Conservation (phyloP, 2,888 invertebrate genomes). For the Melipona bicolor region DNA sequence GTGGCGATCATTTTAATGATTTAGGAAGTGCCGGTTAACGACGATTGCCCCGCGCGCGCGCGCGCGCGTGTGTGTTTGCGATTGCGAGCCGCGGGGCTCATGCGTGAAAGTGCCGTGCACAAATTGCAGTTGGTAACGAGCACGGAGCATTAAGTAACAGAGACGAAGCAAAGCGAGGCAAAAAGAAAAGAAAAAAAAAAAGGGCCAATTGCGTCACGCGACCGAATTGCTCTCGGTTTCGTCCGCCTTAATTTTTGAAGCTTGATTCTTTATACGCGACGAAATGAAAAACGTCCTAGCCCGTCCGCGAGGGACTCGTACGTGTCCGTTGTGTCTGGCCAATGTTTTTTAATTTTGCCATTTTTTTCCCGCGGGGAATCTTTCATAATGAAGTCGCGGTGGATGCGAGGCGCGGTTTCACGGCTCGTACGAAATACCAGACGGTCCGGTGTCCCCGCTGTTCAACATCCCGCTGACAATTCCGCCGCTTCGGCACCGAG, state of each 20-base stretch:
- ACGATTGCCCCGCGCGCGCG: not conserved
- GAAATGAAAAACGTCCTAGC: not conserved
- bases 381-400: constrained; percentile 73
- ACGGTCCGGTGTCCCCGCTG: constrained; percentile 64
- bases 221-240: not conserved
- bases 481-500: constrained; percentile 56
- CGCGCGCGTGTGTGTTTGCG: not conserved
- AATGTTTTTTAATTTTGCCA: not conserved
- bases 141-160: not conserved
- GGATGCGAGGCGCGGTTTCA: constrained; percentile 56
- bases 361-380: constrained; percentile 46
- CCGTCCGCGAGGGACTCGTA: not conserved
- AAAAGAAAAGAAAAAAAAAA: no score
- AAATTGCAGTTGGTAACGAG: constrained; percentile 7
- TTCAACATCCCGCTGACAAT: constrained; percentile 69
- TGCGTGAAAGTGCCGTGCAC: not conserved
- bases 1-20: constrained; percentile 76
- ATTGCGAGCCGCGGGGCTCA: not conserved
- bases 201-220: not conserved
- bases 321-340: not conserved
- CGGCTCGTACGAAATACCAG: constrained; percentile 61
- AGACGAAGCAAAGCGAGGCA: not conserved
- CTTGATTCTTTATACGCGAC: not conserved
- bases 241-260: not conserved
- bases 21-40: constrained; percentile 58